Base-by-base conservation (phyloP, 2,888 invertebrate species). In the Phortica magna region DNA sequence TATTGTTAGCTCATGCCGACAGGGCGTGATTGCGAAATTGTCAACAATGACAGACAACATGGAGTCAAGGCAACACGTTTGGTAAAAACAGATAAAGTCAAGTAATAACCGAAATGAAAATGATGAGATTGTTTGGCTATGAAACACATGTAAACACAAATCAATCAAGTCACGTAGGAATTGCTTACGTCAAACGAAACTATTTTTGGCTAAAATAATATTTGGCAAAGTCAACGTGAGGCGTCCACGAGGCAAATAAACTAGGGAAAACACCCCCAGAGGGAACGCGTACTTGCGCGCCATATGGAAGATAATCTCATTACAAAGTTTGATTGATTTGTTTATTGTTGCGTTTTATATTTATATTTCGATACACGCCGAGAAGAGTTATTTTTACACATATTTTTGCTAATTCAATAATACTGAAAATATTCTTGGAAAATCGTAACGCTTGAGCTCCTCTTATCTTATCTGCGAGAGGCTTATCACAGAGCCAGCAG, bases 381-480 rank as follows among this genome's bases (percentile, higher is more conserved):
- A 61, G 22, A 17, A 17, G 22, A 61, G 61, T 61, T 65, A 65
- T 65, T 65, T 65, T 39, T 41, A 65, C 14, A 41, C 65, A 65
- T 41, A 14, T 53, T 31, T 31, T 31, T 31, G 39, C 65, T 12
- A 10, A 61, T 61, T 10, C 61, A 61, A 61, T 22, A 61, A 19
- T 9, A 61, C 4, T 17, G 17, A 4, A 19, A 59, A 61, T 19
- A 61, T 61, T 22, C 7, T 22, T 17, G 10, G 61, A 19, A 48
- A 5, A 9, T 48, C 48, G 7, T 12, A 9, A 48, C 48, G 17
- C 22, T 61, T 61, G 10, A 5, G 22, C 22, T 61, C 17, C 1
- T 17, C 9, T 61, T 61, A 61, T 61, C 61, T 61, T 17, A 61
- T 61, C 61, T 61, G 10, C n/a, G 19, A 17, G 22, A 55, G 55